phyloP scores from a whole-genome alignment of 2,797 vertebrate genomes.

The Gambelia wislizenii region DNA sequence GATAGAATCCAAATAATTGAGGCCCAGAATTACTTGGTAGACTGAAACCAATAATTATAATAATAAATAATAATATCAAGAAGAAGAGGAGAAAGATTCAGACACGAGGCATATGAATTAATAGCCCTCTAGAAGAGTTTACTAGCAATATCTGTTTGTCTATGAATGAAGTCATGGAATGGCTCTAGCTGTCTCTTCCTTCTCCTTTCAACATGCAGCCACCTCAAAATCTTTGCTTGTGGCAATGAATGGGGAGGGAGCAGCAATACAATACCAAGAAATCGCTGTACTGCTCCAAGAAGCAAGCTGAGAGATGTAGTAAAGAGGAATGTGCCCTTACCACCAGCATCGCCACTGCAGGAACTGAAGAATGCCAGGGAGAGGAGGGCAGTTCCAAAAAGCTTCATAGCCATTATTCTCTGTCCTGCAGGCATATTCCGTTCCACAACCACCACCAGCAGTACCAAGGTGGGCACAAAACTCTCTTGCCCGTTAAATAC shows the following conservation, averaged over 20 bases:
- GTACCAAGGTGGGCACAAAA: constrained; percentile 44
- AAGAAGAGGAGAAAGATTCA: not conserved
- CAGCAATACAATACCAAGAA: constrained; percentile 39
- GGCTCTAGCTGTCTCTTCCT: not conserved
- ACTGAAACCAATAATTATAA: too few species aligned
- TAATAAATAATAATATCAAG: too few species aligned
- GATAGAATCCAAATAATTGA: too few species aligned
- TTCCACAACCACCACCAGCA: constrained; percentile 46
- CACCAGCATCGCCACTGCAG: constrained; percentile 30
- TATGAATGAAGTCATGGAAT: not conserved
- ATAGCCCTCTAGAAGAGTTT: constrained; percentile 49
- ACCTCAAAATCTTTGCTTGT: constrained; percentile 36
- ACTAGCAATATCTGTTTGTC: constrained; percentile 12
- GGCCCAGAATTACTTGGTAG: too few species aligned
- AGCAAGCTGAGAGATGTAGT: constrained; percentile 18
- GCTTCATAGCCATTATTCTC: constrained; percentile 77
- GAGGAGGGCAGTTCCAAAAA: constrained; percentile 67
- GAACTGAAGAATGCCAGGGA: constrained; percentile 69
- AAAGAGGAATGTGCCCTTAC: constrained; percentile 65
- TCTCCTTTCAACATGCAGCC: constrained; percentile 10
- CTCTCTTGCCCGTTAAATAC: constrained; percentile 41
- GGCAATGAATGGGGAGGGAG: constrained; percentile 12
- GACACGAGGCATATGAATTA: constrained; percentile 29
- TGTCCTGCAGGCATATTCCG: constrained; percentile 57
- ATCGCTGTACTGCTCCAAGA: not conserved